phyloP scores from a whole-genome alignment of 1,140 invertebrate species.

The Xylocopa sonorina region DNA sequence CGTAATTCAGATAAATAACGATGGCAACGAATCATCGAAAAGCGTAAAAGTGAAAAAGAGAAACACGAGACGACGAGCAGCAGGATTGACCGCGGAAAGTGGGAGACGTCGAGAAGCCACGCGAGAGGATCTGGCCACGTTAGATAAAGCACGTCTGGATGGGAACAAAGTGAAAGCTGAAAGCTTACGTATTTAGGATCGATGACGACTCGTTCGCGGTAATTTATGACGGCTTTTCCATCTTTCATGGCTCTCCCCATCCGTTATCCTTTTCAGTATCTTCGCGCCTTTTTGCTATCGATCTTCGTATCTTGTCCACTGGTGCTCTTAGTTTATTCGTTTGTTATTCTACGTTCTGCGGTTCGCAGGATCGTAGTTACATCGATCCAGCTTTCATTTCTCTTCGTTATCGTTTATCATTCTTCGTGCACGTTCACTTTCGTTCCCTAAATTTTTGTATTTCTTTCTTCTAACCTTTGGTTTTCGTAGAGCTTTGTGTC shows the following conservation, averaged over 20 bases:
- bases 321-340: not conserved
- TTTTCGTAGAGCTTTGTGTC: too few relatives aligned
- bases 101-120: slow-evolving; percentile 21
- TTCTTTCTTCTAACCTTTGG: too few relatives aligned
- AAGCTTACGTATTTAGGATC: slow-evolving; percentile 70
- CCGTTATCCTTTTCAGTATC: slow-evolving; percentile 52
- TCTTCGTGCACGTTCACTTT: not conserved
- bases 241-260: slow-evolving; percentile 18
- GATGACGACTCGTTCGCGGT: slow-evolving; percentile 59
- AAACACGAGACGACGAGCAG: not conserved
- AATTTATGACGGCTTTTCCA: slow-evolving; percentile 69
- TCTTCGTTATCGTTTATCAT: slow-evolving; percentile 1
- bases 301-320: not conserved
- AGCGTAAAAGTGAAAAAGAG: not conserved
- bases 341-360: not conserved
- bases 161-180: slow-evolving; percentile 61
- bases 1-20: not conserved
- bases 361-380: too few relatives aligned
- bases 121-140: slow-evolving; percentile 27
- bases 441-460: not conserved
- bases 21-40: not conserved
- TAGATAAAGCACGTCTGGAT: slow-evolving; percentile 36
- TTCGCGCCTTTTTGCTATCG: slow-evolving; percentile 9
- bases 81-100: slow-evolving; percentile 17
- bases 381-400: too few relatives aligned